These are phyloP conservation scores for Taxidea taxus DNA, from an alignment of 2,113 vertebrate species.

Conservation along the genomic window DNA sequence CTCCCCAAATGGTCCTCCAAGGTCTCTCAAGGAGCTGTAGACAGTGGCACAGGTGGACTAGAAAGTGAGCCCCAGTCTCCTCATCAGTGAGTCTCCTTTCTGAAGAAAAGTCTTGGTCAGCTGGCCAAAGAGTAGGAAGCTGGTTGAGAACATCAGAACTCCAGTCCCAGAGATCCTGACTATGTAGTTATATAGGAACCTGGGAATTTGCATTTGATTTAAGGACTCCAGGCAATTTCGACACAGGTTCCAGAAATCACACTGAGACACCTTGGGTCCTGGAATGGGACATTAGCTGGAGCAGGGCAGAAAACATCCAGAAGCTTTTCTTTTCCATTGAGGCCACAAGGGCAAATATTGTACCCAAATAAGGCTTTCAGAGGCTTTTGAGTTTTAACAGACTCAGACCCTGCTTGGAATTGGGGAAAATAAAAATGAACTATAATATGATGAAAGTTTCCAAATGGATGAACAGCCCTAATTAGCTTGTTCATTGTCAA, in stretches of 20 bases:
- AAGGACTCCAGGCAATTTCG: background rate
- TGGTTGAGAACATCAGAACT: background rate
- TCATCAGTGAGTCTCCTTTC: background rate
- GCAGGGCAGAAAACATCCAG: background rate
- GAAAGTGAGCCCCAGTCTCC: background rate
- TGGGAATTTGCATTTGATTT: background rate
- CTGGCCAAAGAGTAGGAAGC: background rate
- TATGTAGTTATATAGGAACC: background rate
- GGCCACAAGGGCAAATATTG: background rate
- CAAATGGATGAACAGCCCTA: background rate
- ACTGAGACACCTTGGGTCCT: background rate
- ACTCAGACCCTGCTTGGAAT: background rate
- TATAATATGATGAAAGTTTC: background rate
- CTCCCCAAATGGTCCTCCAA: background rate
- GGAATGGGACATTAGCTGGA: background rate
- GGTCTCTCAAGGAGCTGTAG: background rate
- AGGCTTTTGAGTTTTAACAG: background rate
- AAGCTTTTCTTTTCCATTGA: background rate
- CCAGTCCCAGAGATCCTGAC: background rate
- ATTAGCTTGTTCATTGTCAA: background rate
- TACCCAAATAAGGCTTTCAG: background rate
- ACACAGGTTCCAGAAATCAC: background rate
- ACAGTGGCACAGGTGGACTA: background rate
- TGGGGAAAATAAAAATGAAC: background rate
- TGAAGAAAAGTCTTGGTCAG: background rate